Evolutionary conservation across 1,140 invertebrate species (phyloP).

Genomic region (Acromyrmex heyeri): DNA sequence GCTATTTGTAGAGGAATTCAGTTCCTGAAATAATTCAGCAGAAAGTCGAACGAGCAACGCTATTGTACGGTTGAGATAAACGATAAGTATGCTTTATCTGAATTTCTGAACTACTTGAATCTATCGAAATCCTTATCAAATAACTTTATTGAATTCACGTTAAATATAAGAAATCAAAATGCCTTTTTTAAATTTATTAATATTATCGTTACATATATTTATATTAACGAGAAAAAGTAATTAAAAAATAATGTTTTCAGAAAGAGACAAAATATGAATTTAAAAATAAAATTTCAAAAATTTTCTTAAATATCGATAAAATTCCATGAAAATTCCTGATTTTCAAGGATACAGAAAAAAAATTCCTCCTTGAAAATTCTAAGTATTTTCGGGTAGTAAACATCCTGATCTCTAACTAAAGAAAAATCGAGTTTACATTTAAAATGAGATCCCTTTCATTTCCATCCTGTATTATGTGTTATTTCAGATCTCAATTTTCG

Average conservation of each 20-base stretch:
- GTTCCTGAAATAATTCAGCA: constrained; percentile 22
- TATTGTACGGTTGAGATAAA: neutral
- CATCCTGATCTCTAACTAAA: neutral
- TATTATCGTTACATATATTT: neutral
- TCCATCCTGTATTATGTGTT: neutral
- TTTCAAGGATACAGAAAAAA: no score
- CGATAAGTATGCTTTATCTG: neutral
- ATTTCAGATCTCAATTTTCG: neutral
- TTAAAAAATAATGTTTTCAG: no score
- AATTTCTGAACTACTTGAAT: constrained; percentile 4
- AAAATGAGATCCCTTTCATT: neutral
- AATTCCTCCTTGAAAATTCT: no score
- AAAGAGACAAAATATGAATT: no score
- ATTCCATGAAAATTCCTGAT: no score
- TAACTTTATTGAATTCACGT: neutral
- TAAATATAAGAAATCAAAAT: neutral
- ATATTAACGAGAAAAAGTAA: no score
- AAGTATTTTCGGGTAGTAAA: no score
- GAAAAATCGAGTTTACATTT: neutral
- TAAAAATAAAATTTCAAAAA: no score
- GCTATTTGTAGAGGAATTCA: constrained; percentile 1
- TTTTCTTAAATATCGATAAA: no score
- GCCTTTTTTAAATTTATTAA: neutral
- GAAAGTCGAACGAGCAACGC: neutral
- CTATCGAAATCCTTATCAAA: neutral